Base-by-base conservation (phyloP, 2,113 vertebrate species). In the Bufo gargarizans region DNA sequence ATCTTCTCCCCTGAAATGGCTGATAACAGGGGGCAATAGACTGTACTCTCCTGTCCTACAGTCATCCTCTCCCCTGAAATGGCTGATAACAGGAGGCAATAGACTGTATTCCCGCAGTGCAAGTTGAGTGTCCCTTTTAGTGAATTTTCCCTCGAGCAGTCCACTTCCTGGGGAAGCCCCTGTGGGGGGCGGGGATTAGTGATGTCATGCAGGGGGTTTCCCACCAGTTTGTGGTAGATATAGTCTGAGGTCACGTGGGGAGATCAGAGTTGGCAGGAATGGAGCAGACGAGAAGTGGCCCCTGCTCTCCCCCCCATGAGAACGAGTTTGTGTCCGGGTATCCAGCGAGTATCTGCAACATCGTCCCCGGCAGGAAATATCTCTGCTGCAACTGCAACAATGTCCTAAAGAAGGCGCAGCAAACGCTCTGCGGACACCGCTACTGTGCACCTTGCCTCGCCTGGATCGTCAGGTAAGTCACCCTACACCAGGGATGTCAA, bases 281-380 rank as follows among this genome's bases (percentile, higher is more conserved):
- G 81, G 45, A 47, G 2, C 49, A n/a, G 43, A 45, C 0, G 90
- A 33, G 69, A 85, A 88, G 90, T n/a, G 56, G 78, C 69, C 88
- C 77, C 0, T 2, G 45, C 77, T 94, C 92, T 0, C 91, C 92
- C 58, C 95, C 96, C 0, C 95, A 92, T 22, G 96, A 95, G 77
- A 95, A 96, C 3, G 95, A 96, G 77, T 96, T 95, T 79, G 96
- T 95, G 9, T 95, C 93, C 0, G 96, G 95, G 0, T 96, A 95
- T 53, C 94, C 95, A 77, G 90, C 90, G 10, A 92, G 4, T 72
- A 93, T 93, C 58, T 95, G 94, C 1, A 92, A 95, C 72, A 93
- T 94, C 0, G 92, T 88, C 0, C 91, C 95, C 0, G 93, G 92
- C 0, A 91, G 92, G 56, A 95, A 94, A 74, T 94, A 92, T 88